Base-by-base conservation (phyloP, 2,888 invertebrate genomes). In the Drosophila vallismaia region DNA sequence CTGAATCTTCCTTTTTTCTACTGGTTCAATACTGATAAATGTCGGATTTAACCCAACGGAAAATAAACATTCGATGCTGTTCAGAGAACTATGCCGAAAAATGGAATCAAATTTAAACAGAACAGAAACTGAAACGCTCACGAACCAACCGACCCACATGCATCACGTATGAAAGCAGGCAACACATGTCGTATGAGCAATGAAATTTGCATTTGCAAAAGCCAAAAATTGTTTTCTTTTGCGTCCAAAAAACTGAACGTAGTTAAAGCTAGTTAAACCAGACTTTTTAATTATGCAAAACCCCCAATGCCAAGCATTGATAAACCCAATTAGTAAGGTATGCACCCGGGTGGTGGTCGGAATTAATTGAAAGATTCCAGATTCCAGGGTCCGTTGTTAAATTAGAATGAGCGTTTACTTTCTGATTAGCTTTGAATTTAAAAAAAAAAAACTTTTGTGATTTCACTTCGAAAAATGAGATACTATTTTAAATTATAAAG, bases 211-310 rank as follows among this genome's bases (percentile, higher is more conserved):
- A 62, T 48, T 46, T 72, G 64, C 26, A 68, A 67, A 66, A 67
- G 67, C 53, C 40, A 60, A 62, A 38, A 48, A 50, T 44, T 52
- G 38, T 44, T 52, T 51, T 52, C 52, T 59, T 58, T 36, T 40
- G 33, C 62, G 24, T 9, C n/a, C 40, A 42, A 8, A 14, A 24
- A 14, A 24, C 64, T 0, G 14, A 45, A 26, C 29, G 29, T 28
- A 66, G 36, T 66, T 71, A 49, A 60, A 50, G 14, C 31, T 54
- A 71, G 77, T 71, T 77, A 40, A 71, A 68, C 63, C 67, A 49
- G 48, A 80, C 74, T 62, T 74, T 76, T 84, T 76, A 76, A 80
- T 80, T 84, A 82, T 86, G 84, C 81, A 77, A 86, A 72, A 75
- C 44, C 50, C 54, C 73, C 31, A 71, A 66, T 52, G 71, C 49